Base-by-base conservation (phyloP, 2,797 vertebrate species). In the Megaceryle alcyon region DNA sequence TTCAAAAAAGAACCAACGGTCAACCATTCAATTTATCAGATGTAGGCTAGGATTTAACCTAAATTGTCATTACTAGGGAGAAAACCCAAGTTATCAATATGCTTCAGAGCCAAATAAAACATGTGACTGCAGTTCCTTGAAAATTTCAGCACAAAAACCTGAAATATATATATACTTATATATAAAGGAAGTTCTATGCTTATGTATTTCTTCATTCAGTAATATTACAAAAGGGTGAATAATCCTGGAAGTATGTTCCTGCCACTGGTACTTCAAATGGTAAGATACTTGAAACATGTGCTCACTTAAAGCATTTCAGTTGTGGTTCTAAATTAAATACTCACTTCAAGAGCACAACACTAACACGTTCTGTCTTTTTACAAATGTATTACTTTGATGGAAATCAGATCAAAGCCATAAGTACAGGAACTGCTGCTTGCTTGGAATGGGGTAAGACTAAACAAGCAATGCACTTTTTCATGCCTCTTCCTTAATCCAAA, bases 21-120 rank as follows among this genome's bases (percentile, higher is more conserved):
- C 65, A 94, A 57, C 41, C 46, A 73, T 68, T 87, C 77, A 81
- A 78, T 92, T 79, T 54, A 61, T 9, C 53, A 46, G 21, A 48
- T 8, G 41, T 6, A 13, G 12, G 26, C 17, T 41, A 66, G 10
- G 11, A 72, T 60, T 57, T 71, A 35, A 51, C 39, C 5, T 9
- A 37, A 49, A 3, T 21, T 80, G 14, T 41, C 64, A 46, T 44
- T 64, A 63, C 5, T n/a, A 51, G 14, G 43, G 8, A 68, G 49
- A 76, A 14, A 4, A 49, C 20, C 20, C 8, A 44, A 65, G 8
- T 44, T 57, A 31, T 1, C 25, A 31, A 86, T 71, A 71, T 41
- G 17, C 9, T 53, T 59, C 44, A 31, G 3, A 71, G 12, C 15
- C 39, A 65, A 60, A 64, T 23, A 57, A 60, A 79, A 60, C 14